Evolutionary conservation across 2,888 invertebrate genomes (phyloP).

Genomic region (Cabera pusaria): DNA sequence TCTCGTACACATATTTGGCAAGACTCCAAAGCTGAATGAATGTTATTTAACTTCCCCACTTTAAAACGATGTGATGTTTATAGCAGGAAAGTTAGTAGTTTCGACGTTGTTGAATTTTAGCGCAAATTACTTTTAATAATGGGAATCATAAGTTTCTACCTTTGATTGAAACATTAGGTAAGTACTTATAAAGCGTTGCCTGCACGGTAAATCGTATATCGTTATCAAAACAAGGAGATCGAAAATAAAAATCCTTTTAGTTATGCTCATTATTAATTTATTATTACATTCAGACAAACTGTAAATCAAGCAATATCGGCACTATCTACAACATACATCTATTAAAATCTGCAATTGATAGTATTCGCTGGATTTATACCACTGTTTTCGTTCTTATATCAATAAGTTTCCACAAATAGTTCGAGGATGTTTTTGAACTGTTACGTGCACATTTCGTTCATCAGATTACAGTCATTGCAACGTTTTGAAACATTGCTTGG

Average conservation of each 20-base stretch:
- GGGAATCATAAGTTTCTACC: no score
- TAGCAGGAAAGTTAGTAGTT: constrained; percentile 23
- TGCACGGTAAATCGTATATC: no score
- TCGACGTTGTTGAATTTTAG: constrained; percentile 13
- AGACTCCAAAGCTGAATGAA: constrained; percentile 20
- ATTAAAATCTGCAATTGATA: constrained; percentile 1
- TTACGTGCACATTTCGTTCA: constrained; percentile 37
- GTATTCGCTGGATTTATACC: neutral
- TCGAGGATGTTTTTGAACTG: constrained; percentile 7
- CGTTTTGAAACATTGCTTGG: constrained; percentile 50
- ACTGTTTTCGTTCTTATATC: constrained; percentile 7
- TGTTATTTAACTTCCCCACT: constrained; percentile 18
- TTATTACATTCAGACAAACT: neutral
- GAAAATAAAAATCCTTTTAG: constrained; percentile 1
- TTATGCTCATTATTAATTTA: neutral
- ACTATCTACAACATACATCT: neutral
- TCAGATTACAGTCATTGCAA: constrained; percentile 43
- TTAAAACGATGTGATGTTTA: constrained; percentile 20
- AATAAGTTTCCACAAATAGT: constrained; percentile 6
- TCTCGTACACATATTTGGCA: constrained; percentile 21
- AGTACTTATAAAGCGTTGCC: no score
- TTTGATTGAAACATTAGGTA: no score
- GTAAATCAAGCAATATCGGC: neutral
- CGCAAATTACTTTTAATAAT: no score
- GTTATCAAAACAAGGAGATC: no score